Conservation (phyloP, 2,797 vertebrate genomes). For the Hippoglossus hippoglossus region DNA sequence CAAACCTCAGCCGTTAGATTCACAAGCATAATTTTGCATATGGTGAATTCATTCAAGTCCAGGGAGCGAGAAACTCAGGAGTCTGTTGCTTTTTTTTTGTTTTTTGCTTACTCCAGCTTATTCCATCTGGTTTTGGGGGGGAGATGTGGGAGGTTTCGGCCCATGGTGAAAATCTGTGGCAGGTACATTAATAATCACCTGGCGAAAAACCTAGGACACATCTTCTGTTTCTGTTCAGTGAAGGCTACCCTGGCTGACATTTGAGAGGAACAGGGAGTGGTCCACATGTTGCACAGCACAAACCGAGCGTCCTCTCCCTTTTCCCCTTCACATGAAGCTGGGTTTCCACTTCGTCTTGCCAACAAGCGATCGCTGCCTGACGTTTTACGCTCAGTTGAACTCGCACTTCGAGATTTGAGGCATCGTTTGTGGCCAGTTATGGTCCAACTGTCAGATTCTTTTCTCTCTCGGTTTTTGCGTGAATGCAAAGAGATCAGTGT, state of each 20-base stretch:
- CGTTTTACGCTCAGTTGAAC: constrained; percentile 70
- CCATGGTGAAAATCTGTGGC: constrained; percentile 77
- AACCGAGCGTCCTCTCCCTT: constrained; percentile 66
- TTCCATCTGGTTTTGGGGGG: constrained; percentile 80
- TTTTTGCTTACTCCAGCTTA: constrained; percentile 74
- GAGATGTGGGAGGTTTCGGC: constrained; percentile 77
- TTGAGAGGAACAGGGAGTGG: constrained; percentile 70
- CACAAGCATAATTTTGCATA: constrained; percentile 75
- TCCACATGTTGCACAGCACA: constrained; percentile 70
- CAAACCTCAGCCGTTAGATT: constrained; percentile 67
- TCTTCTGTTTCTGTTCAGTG: constrained; percentile 75
- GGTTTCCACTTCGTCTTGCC: constrained; percentile 80
- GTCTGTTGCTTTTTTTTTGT: constrained; percentile 43
- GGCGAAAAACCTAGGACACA: constrained; percentile 71
- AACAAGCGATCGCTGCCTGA: constrained; percentile 72
- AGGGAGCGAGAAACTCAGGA: constrained; percentile 50
- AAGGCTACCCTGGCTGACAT: constrained; percentile 73
- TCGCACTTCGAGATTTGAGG: constrained; percentile 74
- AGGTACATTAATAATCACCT: constrained; percentile 86
- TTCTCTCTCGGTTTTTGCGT: constrained; percentile 73
- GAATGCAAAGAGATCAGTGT: constrained; percentile 75
- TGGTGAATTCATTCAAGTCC: constrained; percentile 76
- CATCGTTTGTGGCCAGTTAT: constrained; percentile 75
- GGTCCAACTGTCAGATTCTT: constrained; percentile 77
- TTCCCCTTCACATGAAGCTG: constrained; percentile 70